phyloP scores from a whole-genome alignment of 1,140 invertebrate species.

The Armadillidium nasatum region DNA sequence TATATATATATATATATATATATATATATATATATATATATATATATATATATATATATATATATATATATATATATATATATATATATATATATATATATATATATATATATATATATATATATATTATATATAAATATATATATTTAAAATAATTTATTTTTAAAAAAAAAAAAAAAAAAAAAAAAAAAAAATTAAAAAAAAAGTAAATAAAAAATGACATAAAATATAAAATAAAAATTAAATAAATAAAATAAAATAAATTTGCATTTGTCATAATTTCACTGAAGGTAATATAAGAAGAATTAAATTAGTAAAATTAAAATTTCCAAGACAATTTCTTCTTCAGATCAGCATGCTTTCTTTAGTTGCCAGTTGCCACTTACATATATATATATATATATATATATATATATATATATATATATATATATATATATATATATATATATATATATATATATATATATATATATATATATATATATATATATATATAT shows the following conservation, averaged over 20 bases:
- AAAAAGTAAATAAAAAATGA: too few species aligned
- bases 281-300: too few species aligned
- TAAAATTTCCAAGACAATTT: too few species aligned
- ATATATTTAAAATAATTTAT: too few species aligned
- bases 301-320: too few species aligned
- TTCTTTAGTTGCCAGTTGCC: too few species aligned
- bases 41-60: too few species aligned
- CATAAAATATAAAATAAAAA: not conserved
- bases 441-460: slow-evolving; percentile 29
- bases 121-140: not conserved
- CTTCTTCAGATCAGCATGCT: too few species aligned
- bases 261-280: too few species aligned
- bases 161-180: too few species aligned
- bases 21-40: not conserved
- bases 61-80: slow-evolving; percentile 20
- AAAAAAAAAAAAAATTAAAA: too few species aligned
- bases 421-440: slow-evolving; percentile 32
- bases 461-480: slow-evolving; percentile 23
- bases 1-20: slow-evolving; percentile 21
- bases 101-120: not conserved
- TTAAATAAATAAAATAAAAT: too few species aligned
- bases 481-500: not conserved
- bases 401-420: slow-evolving; percentile 32
- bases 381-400: not conserved
- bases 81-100: not conserved